phyloP scores from a whole-genome alignment of 2,888 invertebrate genomes.

The Crematogaster levior region DNA sequence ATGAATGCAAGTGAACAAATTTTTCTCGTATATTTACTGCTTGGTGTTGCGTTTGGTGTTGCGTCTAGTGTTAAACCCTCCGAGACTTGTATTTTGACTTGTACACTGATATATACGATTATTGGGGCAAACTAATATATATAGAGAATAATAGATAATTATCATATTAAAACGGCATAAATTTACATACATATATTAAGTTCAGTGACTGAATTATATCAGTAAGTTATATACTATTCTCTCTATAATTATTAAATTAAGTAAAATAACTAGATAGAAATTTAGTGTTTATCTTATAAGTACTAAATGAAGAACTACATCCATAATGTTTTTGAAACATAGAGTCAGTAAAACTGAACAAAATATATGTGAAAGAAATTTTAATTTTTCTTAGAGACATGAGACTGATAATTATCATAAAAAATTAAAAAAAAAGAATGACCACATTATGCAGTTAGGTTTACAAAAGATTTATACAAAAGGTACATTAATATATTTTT shows the following conservation, averaged over 20 bases:
- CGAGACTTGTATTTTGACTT: background rate
- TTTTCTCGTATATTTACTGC: background rate
- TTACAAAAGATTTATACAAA: slow-evolving; percentile 6
- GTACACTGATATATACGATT: background rate
- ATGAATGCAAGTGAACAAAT: slow-evolving; percentile 76
- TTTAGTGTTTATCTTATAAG: too few relatives aligned
- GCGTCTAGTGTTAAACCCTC: background rate
- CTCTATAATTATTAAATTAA: slow-evolving; percentile 1
- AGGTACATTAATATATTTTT: background rate
- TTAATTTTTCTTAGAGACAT: slow-evolving; percentile 10
- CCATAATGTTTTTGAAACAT: background rate
- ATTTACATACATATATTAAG: background rate
- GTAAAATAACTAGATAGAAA: too few relatives aligned
- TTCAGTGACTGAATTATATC: background rate
- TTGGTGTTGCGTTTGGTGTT: too few relatives aligned
- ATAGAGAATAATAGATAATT: too few relatives aligned
- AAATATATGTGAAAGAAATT: background rate
- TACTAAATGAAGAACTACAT: background rate
- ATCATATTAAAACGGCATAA: background rate
- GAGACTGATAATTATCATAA: slow-evolving; percentile 26
- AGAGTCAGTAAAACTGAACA: background rate
- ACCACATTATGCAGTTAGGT: background rate
- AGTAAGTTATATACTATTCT: background rate
- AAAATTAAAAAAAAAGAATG: background rate
- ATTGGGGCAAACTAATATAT: too few relatives aligned